These are phyloP conservation scores for Dromas ardeola DNA, from an alignment of 2,113 vertebrate species.

Conservation along the genomic window DNA sequence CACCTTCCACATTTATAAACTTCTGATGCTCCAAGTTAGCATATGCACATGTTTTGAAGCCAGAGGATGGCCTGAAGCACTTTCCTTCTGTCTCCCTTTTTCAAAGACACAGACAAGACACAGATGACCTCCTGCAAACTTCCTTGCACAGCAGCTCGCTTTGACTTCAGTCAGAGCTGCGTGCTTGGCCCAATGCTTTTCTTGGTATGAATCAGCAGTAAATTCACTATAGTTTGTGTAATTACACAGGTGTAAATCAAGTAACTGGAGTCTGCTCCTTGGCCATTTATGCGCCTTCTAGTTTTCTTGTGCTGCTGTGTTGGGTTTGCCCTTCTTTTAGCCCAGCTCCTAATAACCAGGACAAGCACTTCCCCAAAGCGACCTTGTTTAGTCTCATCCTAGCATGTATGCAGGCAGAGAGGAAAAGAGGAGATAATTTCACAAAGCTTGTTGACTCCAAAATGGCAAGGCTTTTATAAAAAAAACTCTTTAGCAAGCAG, in stretches of 20 bases:
- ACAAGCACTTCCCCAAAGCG: neutral
- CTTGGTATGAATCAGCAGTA: constrained; percentile 1
- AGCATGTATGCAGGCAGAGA: neutral
- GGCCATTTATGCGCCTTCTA: neutral
- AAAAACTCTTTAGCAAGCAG: neutral
- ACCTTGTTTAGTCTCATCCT: neutral
- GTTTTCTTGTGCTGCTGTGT: neutral
- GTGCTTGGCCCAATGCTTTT: neutral
- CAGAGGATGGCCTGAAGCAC: constrained; percentile 18
- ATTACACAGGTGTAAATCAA: neutral
- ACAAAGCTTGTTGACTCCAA: neutral
- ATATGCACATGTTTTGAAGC: neutral
- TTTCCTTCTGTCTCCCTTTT: neutral
- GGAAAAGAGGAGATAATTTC: neutral
- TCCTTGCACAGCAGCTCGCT: neutral
- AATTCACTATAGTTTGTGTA: neutral
- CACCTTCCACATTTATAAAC: neutral
- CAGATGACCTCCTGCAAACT: neutral
- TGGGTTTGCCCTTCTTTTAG: neutral
- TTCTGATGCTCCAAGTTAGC: neutral
- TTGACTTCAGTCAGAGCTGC: neutral
- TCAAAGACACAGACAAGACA: neutral
- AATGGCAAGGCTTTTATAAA: neutral
- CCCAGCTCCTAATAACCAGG: neutral
- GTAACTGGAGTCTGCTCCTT: neutral